Conservation (phyloP, 2,797 vertebrate species). For the Hydrophis major region DNA sequence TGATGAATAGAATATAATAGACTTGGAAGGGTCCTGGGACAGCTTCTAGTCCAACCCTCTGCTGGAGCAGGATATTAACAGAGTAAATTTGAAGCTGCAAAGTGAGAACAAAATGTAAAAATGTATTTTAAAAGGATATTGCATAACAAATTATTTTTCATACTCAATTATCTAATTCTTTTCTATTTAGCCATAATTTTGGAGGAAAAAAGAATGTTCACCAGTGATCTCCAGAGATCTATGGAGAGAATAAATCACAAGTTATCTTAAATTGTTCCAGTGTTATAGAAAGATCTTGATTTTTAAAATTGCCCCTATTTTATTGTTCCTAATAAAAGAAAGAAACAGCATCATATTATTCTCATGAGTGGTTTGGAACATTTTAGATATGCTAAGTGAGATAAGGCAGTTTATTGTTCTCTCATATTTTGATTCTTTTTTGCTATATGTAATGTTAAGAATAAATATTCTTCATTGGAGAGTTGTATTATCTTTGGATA, state of each 20-base stretch:
- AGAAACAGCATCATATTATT: not conserved
- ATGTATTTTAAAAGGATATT: not conserved
- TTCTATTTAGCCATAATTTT: not conserved
- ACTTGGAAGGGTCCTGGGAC: too few relatives aligned
- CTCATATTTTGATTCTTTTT: not conserved
- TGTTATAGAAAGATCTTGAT: not conserved
- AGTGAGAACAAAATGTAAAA: not conserved
- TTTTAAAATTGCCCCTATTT: not conserved
- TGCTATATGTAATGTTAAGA: not conserved
- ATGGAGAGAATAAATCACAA: not conserved
- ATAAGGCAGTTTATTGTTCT: not conserved
- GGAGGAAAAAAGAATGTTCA: not conserved
- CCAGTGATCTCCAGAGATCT: not conserved
- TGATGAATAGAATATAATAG: not conserved
- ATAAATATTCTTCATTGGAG: not conserved
- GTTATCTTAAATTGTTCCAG: not conserved
- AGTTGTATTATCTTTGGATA: not conserved
- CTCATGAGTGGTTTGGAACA: not conserved
- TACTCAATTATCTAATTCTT: not conserved
- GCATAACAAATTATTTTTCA: not conserved
- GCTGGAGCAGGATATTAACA: too few relatives aligned
- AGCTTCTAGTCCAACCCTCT: too few relatives aligned
- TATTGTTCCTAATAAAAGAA: not conserved
- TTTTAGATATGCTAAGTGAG: not conserved
- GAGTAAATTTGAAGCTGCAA: not conserved